Evolutionary conservation across 2,113 vertebrate species (phyloP).

Genomic region (Centrocercus urophasianus): DNA sequence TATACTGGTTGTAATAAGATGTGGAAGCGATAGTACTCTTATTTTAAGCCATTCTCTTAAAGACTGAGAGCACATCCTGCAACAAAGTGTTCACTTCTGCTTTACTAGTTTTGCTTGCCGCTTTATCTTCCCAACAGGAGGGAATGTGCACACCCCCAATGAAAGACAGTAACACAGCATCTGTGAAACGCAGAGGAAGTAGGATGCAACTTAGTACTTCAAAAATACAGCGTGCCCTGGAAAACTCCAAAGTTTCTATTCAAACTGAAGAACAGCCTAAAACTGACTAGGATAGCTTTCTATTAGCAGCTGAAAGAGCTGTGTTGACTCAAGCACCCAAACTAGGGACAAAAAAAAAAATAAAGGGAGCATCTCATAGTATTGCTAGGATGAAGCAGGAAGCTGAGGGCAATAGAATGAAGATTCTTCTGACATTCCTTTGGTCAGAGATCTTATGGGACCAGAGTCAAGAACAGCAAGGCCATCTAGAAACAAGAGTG

Average conservation of each 20-base stretch:
- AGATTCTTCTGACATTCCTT: background rate
- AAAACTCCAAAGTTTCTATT: background rate
- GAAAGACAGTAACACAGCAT: background rate
- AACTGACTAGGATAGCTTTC: background rate
- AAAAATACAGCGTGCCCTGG: fast-evolving
- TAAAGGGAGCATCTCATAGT: fast-evolving
- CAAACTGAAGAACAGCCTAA: background rate
- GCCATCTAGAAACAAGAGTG: background rate
- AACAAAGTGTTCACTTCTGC: background rate
- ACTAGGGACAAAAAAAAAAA: background rate
- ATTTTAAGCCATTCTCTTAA: background rate
- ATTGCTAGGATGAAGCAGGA: background rate
- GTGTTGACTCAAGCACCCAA: background rate
- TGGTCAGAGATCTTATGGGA: background rate
- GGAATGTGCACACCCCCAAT: background rate
- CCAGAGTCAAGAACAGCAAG: background rate
- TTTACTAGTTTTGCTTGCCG: background rate
- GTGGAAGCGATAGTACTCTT: background rate
- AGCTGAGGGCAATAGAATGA: background rate
- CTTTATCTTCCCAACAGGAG: background rate
- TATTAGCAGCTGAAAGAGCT: background rate
- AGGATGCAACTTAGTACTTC: background rate
- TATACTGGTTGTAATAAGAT: constrained; percentile 32
- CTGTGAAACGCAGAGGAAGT: background rate
- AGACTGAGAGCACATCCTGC: background rate